Conservation (phyloP, 2,113 vertebrate species). For the Nibea albiflora region DNA sequence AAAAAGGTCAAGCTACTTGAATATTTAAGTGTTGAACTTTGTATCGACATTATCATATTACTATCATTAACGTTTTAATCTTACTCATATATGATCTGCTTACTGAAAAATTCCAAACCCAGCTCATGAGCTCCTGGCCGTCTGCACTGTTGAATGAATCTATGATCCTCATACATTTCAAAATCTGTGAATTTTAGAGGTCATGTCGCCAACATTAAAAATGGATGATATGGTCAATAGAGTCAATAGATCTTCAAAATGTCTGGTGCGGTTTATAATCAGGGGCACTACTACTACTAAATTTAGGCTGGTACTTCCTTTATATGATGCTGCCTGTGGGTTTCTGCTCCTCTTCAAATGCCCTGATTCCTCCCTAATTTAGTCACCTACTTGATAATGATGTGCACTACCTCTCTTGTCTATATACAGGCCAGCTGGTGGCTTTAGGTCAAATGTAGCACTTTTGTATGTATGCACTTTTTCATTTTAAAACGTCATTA, state of each 20-base stretch:
- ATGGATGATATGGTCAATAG: constrained; percentile 6
- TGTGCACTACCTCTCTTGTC: background rate
- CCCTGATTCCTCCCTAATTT: background rate
- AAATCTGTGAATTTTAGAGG: constrained; percentile 14
- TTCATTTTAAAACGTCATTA: too few species aligned
- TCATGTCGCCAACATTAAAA: constrained; percentile 32
- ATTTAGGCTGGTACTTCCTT: background rate
- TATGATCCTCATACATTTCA: constrained; percentile 6
- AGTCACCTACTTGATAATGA: background rate
- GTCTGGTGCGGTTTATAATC: constrained; percentile 4
- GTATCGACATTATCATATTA: background rate
- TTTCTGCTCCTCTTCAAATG: background rate
- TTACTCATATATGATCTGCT: background rate
- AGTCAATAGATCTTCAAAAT: constrained; percentile 2
- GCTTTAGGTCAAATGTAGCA: background rate
- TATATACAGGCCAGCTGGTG: background rate
- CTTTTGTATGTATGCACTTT: too few species aligned
- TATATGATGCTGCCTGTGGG: background rate
- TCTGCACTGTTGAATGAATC: background rate
- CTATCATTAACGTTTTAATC: background rate
- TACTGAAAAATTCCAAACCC: background rate
- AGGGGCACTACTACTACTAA: background rate
- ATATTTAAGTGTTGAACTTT: background rate
- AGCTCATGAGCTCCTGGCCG: background rate
- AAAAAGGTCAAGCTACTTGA: background rate